A percentile compares a stretch with the other conserved stretches of the same genome.
Evolutionary conservation across 2,888 invertebrate genomes (phyloP).

Genomic region (Holacanthella duospinosa): DNA sequence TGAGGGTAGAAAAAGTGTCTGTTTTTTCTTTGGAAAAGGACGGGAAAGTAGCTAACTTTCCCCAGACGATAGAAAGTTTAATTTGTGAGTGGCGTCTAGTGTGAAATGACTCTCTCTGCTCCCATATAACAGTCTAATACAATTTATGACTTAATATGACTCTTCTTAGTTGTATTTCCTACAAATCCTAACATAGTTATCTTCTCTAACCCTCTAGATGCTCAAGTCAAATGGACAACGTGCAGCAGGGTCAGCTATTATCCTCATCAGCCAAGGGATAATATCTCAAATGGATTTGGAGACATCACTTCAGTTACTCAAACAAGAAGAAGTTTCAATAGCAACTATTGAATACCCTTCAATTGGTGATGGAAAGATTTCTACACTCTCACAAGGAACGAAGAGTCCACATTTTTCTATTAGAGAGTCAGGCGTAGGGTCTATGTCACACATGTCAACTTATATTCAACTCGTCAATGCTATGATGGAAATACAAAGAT

Average conservation of each 20-base stretch:
- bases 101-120: slow-evolving; percentile 14
- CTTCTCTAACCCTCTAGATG: slow-evolving; percentile 41
- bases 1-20: neutral
- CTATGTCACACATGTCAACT: slow-evolving; percentile 31
- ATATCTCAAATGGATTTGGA: slow-evolving; percentile 43
- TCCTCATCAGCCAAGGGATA: slow-evolving; percentile 50
- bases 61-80: slow-evolving; percentile 2
- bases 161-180: neutral
- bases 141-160: slow-evolving; percentile 10
- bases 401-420: slow-evolving; percentile 34
- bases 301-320: slow-evolving; percentile 43
- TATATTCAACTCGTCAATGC: slow-evolving; percentile 13
- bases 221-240: slow-evolving; percentile 40
- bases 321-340: slow-evolving; percentile 45
- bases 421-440: slow-evolving; percentile 35
- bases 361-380: slow-evolving; percentile 32
- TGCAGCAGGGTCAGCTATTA: slow-evolving; percentile 47
- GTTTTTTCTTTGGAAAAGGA: neutral
- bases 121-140: neutral
- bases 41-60: neutral
- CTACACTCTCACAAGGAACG: slow-evolving; percentile 29
- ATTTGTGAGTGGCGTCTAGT: slow-evolving; percentile 10
- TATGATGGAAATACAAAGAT: slow-evolving; percentile 33
- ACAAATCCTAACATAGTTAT: neutral
- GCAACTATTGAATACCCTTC: slow-evolving; percentile 43